These are phyloP conservation scores for Cataglyphis altisquamis DNA, from an alignment of 2,888 invertebrate genomes.

Conservation along the genomic window DNA sequence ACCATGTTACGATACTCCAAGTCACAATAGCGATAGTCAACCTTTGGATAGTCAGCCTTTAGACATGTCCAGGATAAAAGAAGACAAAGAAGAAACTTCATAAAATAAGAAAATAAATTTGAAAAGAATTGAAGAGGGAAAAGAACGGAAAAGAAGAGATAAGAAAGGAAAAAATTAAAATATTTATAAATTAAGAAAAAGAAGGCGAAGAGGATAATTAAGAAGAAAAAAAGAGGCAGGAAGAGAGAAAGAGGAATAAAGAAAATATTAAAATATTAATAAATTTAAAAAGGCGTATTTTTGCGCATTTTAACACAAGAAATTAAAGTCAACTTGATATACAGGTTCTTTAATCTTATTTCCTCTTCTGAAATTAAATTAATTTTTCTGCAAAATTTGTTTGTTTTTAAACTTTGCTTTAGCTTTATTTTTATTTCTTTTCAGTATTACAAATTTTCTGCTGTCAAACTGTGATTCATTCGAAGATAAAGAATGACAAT, in stretches of 20 bases:
- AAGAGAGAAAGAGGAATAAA: background rate
- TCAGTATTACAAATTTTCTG: background rate
- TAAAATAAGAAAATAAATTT: slow-evolving; percentile 34
- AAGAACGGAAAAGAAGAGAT: too few species aligned
- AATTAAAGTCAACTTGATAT: slow-evolving; percentile 31
- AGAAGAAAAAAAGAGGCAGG: background rate
- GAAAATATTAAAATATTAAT: slow-evolving; percentile 16
- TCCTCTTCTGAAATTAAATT: background rate
- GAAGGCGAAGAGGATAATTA: background rate
- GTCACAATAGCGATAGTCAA: slow-evolving; percentile 76
- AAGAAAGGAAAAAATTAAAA: background rate
- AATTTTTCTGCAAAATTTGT: background rate
- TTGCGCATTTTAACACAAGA: background rate
- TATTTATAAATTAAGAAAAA: slow-evolving; percentile 11
- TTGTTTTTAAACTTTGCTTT: slow-evolving; percentile 1
- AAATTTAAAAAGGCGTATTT: slow-evolving; percentile 24
- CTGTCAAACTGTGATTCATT: background rate
- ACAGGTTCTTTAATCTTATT: background rate
- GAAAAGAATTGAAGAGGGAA: background rate
- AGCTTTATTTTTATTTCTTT: background rate
- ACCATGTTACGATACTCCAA: slow-evolving; percentile 83
- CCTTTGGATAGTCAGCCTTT: slow-evolving; percentile 57
- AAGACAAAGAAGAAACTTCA: slow-evolving; percentile 40
- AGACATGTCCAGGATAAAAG: slow-evolving; percentile 55
- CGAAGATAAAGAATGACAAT: background rate